Evolutionary conservation across 30 jellyfish, hydroid and myxozoan species (phyloP), one percentile per base, ranked within the genome.

Genomic region (Sanderia malayensis): DNA sequence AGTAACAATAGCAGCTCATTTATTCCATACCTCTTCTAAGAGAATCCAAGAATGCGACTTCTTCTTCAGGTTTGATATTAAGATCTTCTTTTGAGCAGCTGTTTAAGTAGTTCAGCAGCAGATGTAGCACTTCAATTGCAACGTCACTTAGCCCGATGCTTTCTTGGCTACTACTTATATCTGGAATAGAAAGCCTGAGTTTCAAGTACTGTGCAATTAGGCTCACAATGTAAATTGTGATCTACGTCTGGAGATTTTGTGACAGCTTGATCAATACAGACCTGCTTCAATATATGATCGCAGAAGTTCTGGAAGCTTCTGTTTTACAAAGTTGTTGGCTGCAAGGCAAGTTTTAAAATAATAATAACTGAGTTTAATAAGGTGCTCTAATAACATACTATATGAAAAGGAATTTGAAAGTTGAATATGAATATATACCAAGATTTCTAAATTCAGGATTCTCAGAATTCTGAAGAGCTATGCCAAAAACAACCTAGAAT

Each of bases 221-320:
- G n/a, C n/a, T n/a, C n/a, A n/a, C n/a, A n/a, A n/a, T n/a, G n/a
- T n/a, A n/a, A n/a, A n/a, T n/a, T n/a, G n/a, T n/a, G n/a, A n/a
- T n/a, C n/a, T n/a, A n/a, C n/a, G n/a, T n/a, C n/a, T n/a, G n/a
- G n/a, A n/a, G n/a, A n/a, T n/a, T n/a, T n/a, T n/a, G n/a, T n/a
- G n/a, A n/a, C n/a, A n/a, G n/a, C n/a, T n/a, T n/a, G n/a, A n/a
- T n/a, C n/a, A n/a, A n/a, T 8, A 41, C 68, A 15, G 58, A 88
- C 97, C 97, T 88, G 97, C 67, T 11, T 88, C 97, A 25, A 88
- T 81, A 73, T 81, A 88, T 0, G 95, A 81, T 34, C 90, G 58
- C 64, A 88, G 61, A 19, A 88, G 88, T 21, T 88, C 97, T 33
- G 97, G 97, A 2, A 88, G 64, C 53, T 88, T 88, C 87, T 88